phyloP scores from a whole-genome alignment of 2,797 vertebrate genomes.

The Syncerus caffer region DNA sequence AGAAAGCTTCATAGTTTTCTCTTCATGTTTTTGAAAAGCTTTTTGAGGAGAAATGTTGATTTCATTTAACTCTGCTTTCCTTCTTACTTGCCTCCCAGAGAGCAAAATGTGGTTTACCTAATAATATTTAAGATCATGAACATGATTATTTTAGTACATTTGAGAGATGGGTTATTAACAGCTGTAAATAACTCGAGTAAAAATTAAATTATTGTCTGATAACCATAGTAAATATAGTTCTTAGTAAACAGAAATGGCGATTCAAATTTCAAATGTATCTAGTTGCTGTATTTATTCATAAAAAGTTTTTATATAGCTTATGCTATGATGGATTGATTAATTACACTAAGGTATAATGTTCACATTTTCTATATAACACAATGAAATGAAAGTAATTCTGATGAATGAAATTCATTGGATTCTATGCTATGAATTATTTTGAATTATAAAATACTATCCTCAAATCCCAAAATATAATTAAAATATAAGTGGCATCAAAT shows the following conservation, averaged over 20 bases:
- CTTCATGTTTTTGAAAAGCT: constrained; percentile 51
- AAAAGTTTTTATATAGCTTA: background rate
- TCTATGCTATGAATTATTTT: background rate
- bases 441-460: background rate
- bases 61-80: constrained; percentile 13
- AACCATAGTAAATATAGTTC: background rate
- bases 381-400: background rate
- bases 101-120: background rate
- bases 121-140: constrained; percentile 40
- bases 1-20: constrained; percentile 56
- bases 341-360: background rate
- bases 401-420: background rate
- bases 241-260: background rate
- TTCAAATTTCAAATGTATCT: background rate
- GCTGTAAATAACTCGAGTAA: background rate
- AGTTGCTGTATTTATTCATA: background rate
- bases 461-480: background rate
- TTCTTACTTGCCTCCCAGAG: constrained; percentile 38
- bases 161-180: constrained; percentile 51
- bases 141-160: constrained; percentile 36
- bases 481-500: background rate
- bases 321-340: background rate
- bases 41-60: constrained; percentile 50
- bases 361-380: background rate
- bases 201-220: background rate